Conservation (phyloP, 1,140 invertebrate genomes). For the Diuraphis noxia region DNA sequence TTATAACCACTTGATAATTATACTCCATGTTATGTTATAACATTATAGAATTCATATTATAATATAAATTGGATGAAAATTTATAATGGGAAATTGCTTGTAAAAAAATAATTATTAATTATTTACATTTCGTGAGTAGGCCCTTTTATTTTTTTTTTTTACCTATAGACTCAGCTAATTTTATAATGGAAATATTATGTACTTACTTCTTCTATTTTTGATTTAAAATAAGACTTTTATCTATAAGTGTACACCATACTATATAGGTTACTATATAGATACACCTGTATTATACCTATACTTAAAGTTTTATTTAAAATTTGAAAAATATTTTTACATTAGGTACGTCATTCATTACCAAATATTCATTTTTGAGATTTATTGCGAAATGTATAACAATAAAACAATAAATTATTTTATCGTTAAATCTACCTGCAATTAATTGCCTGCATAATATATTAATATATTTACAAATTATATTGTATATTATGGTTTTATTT, state of each 20-base stretch:
- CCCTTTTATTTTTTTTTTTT: neutral
- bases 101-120: neutral
- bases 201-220: neutral
- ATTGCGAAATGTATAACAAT: neutral
- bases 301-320: neutral
- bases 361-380: neutral
- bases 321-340: neutral
- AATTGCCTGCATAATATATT: too few relatives aligned
- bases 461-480: too few relatives aligned
- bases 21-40: too few relatives aligned
- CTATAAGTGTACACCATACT: too few relatives aligned
- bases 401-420: too few relatives aligned
- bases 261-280: too few relatives aligned
- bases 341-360: neutral
- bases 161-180: neutral
- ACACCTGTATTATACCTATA: neutral
- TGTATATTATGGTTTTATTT: too few relatives aligned
- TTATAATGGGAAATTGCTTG: neutral
- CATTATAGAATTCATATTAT: neutral
- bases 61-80: neutral
- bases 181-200: neutral
- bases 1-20: neutral
- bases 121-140: neutral
- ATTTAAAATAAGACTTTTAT: neutral
- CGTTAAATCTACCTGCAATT: conserved; percentile 30